Percentiles rank a stretch among this genome's conserved stretches.
Conservation (phyloP, 1,140 invertebrate species). For the Triops longicaudatus region DNA sequence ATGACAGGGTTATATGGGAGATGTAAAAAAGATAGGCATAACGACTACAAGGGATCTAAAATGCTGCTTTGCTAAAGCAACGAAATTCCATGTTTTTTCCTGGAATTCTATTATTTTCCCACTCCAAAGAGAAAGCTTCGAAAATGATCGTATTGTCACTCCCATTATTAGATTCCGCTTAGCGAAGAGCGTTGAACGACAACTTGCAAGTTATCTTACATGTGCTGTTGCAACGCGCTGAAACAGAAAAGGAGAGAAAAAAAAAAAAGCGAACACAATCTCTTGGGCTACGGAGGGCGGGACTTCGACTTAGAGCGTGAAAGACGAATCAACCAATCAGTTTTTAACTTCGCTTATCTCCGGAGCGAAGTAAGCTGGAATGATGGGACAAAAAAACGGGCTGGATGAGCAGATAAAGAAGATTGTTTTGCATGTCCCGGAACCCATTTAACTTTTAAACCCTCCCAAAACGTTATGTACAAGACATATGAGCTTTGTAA, state of each 20-base stretch:
- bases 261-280: neutral
- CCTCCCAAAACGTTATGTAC: neutral
- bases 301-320: neutral
- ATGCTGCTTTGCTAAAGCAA: too few relatives aligned
- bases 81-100: too few relatives aligned
- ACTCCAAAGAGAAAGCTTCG: too few relatives aligned
- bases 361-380: neutral
- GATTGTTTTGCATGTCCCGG: neutral
- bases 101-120: too few relatives aligned
- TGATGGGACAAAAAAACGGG: neutral
- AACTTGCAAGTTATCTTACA: neutral
- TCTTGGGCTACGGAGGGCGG: neutral
- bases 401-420: neutral
- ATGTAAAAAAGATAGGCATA: too few relatives aligned
- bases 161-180: neutral
- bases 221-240: neutral
- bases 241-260: neutral
- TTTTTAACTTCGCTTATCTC: neutral
- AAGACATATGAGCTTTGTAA: neutral
- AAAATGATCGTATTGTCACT: too few relatives aligned
- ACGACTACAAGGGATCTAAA: too few relatives aligned
- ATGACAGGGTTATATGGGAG: too few relatives aligned
- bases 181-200: neutral
- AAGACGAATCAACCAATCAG: neutral
- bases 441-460: neutral